phyloP scores from a whole-genome alignment of 2,888 invertebrate species.

The Troides oblongomaculatus region DNA sequence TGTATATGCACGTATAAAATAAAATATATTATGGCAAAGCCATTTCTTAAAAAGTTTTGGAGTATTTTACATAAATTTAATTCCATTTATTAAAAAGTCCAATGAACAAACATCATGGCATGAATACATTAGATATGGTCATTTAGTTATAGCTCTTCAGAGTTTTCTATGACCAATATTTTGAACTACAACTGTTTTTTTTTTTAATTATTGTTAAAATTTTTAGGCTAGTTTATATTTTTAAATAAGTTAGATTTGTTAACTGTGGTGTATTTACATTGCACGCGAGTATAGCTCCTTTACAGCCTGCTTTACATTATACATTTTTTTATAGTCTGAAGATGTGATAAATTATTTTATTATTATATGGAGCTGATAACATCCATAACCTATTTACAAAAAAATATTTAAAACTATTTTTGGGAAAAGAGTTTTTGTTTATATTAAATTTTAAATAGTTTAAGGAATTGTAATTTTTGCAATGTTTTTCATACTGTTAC shows the following conservation, averaged over 20 bases:
- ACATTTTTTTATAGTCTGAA: conserved; percentile 72
- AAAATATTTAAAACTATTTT: conserved; percentile 17
- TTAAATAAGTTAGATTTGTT: conserved; percentile 78
- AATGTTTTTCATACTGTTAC: conserved; percentile 2
- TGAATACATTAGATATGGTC: conserved; percentile 65
- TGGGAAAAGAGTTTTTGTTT: conserved; percentile 27
- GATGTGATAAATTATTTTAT: conserved; percentile 74
- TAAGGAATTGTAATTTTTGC: conserved; percentile 5
- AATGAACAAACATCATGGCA: conserved; percentile 74
- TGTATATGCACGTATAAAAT: conserved; percentile 37
- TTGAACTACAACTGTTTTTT: conserved; percentile 70
- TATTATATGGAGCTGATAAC: conserved; percentile 47
- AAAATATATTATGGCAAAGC: conserved; percentile 69
- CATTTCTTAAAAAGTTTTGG: conserved; percentile 70
- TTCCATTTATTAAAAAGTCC: conserved; percentile 65
- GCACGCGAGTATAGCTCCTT: conserved; percentile 72
- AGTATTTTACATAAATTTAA: conserved; percentile 75
- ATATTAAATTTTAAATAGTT: conserved; percentile 3
- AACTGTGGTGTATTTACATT: conserved; percentile 76
- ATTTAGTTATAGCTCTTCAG: conserved; percentile 79
- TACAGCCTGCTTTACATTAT: conserved; percentile 69
- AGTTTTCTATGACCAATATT: conserved; percentile 75
- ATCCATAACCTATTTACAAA: conserved; percentile 35
- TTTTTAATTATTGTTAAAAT: conserved; percentile 75
- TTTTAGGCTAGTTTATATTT: conserved; percentile 79